Base-by-base conservation (phyloP, 2,888 invertebrate genomes). In the Cinara cedri region DNA sequence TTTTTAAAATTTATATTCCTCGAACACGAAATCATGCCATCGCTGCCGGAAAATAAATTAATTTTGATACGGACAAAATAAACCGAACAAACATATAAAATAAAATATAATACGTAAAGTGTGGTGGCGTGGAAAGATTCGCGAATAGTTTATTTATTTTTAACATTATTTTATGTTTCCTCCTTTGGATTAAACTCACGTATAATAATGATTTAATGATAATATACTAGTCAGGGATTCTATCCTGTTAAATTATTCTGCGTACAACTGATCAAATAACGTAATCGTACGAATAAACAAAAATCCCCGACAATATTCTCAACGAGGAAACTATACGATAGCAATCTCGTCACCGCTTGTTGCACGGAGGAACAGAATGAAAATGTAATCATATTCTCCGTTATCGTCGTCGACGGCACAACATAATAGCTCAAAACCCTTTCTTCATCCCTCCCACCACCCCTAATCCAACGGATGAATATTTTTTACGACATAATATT, bases 241-340 rank as follows among this genome's bases (percentile, higher is more conserved):
- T 34, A 34, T 14, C 6, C 16, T 4, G 72, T 74, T 74, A 51
- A 74, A 74, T 74, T 74, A 74, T 74, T 74, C 72, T 51, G 72
- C 62, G 42, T 74, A 49, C 62, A 51, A 51, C 62, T 74, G 72
- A 74, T 62, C 49, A 74, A 74, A 74, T 63, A 74, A 63, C 72
- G 51, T 74, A 74, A 74, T 74, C 72, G 62, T 62, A 63, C 34
- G 21, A 62, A 74, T 62, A 74, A 74, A 74, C 72, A 62, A 74
- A 74, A 74, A 51, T 74, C 62, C 14, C 13, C 62, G 34, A 19
- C 51, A 21, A 51, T 51, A 74, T 63, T 42, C 19, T 21, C 62
- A 21, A 62, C 34, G 51, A 63, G 26, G 16, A 49, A 34, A 74
- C 34, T 34, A 51, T 51, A 62, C 72, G 49, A 74, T 51, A 16